Evolutionary conservation across 2,888 invertebrate genomes (phyloP).

Genomic region (Lithophane leautieri): DNA sequence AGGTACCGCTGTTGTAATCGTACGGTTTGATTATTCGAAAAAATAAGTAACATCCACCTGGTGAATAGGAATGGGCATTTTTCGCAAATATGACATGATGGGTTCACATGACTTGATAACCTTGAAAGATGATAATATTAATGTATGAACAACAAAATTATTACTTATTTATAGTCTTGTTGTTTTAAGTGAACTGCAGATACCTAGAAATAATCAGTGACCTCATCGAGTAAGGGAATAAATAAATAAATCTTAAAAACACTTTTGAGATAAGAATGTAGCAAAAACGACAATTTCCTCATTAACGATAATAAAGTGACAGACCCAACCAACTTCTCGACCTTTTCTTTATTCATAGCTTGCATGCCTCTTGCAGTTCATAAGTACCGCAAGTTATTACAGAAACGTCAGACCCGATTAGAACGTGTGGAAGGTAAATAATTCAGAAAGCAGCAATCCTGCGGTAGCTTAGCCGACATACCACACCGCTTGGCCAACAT

Average conservation of each 20-base stretch:
- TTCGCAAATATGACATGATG: constrained; percentile 3
- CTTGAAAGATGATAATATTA: background rate
- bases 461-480: constrained; percentile 12
- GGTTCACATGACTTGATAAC: constrained; percentile 7
- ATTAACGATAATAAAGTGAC: background rate
- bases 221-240: background rate
- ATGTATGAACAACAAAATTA: no score
- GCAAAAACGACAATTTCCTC: background rate
- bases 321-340: background rate
- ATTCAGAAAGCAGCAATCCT: constrained; percentile 24
- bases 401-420: constrained; percentile 24
- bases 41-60: constrained; percentile 28
- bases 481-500: constrained; percentile 6
- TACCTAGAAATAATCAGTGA: background rate
- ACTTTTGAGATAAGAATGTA: background rate
- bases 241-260: background rate
- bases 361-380: background rate
- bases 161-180: no score
- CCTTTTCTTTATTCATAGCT: background rate
- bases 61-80: constrained; percentile 35
- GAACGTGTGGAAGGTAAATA: constrained; percentile 23
- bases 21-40: constrained; percentile 36
- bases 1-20: constrained; percentile 42
- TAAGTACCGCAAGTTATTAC: constrained; percentile 26
- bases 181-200: background rate